These are phyloP conservation scores for Erebia epiphron DNA, from an alignment of 2,888 invertebrate genomes.

Conservation along the genomic window DNA sequence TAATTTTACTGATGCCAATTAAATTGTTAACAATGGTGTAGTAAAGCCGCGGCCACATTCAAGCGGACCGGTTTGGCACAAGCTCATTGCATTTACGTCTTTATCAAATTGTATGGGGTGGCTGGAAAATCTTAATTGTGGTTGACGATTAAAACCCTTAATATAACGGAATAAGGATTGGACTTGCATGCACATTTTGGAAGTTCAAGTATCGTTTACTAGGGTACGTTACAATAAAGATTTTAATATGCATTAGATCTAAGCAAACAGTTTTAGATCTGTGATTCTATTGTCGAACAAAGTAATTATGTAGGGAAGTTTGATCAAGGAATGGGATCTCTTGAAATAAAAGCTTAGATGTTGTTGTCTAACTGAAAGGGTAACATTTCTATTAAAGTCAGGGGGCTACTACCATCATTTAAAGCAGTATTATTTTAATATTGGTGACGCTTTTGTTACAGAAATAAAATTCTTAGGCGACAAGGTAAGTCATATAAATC, in stretches of 20 bases:
- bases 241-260: conserved; percentile 46
- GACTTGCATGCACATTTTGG: conserved; percentile 13
- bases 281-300: conserved; percentile 30
- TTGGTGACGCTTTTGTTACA: too few relatives aligned
- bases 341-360: conserved; percentile 9
- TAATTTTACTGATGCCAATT: conserved; percentile 67
- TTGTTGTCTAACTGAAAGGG: neutral
- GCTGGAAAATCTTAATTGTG: conserved; percentile 7
- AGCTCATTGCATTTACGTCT: conserved; percentile 50
- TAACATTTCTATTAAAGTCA: neutral
- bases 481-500: too few relatives aligned
- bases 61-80: conserved; percentile 70
- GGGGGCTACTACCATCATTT: too few relatives aligned
- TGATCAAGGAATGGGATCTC: conserved; percentile 19
- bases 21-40: conserved; percentile 74
- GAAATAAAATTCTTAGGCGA: too few relatives aligned
- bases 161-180: conserved; percentile 19
- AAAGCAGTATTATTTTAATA: too few relatives aligned
- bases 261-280: conserved; percentile 40
- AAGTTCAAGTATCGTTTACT: conserved; percentile 10
- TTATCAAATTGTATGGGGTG: conserved; percentile 43
- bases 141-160: conserved; percentile 9
- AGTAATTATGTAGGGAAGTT: conserved; percentile 20
- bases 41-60: conserved; percentile 60
- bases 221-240: conserved; percentile 39